Evolutionary conservation across 2,888 invertebrate species (phyloP).

Genomic region (Lepidocyrtinus sp.): DNA sequence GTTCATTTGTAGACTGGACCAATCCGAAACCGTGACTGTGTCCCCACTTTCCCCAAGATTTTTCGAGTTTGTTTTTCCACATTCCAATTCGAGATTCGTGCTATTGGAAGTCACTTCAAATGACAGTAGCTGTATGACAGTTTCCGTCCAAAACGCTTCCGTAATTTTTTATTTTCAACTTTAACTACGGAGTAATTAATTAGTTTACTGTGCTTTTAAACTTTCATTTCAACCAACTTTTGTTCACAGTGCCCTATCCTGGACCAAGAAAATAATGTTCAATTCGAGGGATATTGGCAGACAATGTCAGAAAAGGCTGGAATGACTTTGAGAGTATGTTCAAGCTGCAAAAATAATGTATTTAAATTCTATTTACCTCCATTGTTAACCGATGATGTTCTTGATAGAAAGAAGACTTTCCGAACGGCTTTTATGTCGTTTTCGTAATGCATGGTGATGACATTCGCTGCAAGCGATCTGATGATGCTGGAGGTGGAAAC

Average conservation of each 20-base stretch:
- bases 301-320: constrained; percentile 85
- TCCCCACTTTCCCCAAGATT: constrained; percentile 78
- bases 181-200: too few species aligned
- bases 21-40: constrained; percentile 71
- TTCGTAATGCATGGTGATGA: constrained; percentile 82
- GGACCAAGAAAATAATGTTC: constrained; percentile 83
- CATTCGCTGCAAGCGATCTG: constrained; percentile 74
- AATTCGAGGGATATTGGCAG: constrained; percentile 83
- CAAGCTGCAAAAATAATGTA: background rate
- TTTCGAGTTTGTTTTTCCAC: constrained; percentile 77
- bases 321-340: constrained; percentile 81
- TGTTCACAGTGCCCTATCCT: constrained; percentile 85
- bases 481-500: constrained; percentile 15
- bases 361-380: background rate
- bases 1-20: constrained; percentile 70
- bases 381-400: constrained; percentile 71
- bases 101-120: constrained; percentile 79
- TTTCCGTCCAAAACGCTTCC: constrained; percentile 80
- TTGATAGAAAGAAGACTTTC: constrained; percentile 79
- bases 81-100: constrained; percentile 74
- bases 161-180: constrained; percentile 47
- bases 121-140: constrained; percentile 80
- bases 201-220: too few species aligned
- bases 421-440: constrained; percentile 84
- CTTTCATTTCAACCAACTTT: too few species aligned